Base-by-base conservation (phyloP, 2,888 invertebrate species). In the Folsomia manolachei region DNA sequence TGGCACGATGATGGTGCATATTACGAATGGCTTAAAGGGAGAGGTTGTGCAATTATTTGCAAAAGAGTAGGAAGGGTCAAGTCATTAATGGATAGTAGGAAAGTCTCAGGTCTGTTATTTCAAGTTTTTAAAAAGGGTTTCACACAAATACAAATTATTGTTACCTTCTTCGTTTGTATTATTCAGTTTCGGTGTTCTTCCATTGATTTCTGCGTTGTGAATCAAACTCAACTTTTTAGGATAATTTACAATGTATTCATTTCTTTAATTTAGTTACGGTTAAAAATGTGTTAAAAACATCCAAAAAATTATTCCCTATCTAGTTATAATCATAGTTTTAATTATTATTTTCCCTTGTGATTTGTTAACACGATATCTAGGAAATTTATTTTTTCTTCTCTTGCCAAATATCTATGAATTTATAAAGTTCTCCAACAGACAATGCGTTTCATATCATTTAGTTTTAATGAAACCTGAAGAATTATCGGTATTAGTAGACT, bases 251-350 rank as follows among this genome's bases (percentile, higher is more conserved):
- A 23, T 23, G 2, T 24, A 19, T 4, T 62, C 23, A 39, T 39
- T 9, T 39, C 14, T 4, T 39, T 39, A 39, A 9, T 24, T 62
- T 66, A 66, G n/a, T 27, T 27, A 27, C 2, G 7, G 39, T 51
- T 23, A 39, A 66, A 66, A 66, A 66, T 9, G 14, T 24, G 24
- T 66, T 66, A 25, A n/a, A 66, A 66, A 52, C 14, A 23, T 66
- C 39, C 65, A 27, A 66, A 66, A 66, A 66, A 66, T 18, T n/a
- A n/a, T 64, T 64, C 64, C 64, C 24, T 62, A 24, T 62, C 19
- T n/a, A n/a, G n/a, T 23, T 62, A 62, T 21, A 23, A 21, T 18
- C n/a, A 19, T 4, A 14, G 56, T 7, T 56, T 4, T 56, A 14
- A 56, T 18, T 56, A 56, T 39, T 56, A 56, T 56, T 56, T 56